Percentiles rank a stretch among this genome's conserved stretches.
phyloP scores from a whole-genome alignment of 2,797 vertebrate genomes.

The Pampus argenteus region DNA sequence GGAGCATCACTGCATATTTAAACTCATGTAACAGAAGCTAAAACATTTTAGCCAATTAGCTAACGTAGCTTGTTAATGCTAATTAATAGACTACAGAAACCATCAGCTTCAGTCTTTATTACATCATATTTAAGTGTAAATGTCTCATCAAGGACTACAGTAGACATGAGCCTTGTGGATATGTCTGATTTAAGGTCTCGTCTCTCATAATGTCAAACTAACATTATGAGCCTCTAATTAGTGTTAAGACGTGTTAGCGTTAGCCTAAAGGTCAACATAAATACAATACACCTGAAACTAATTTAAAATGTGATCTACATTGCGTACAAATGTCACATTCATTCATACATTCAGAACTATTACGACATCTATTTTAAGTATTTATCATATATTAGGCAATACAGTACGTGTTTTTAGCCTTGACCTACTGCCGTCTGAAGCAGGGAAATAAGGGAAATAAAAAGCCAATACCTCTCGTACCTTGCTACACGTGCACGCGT shows the following conservation, averaged over 20 bases:
- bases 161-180: no score
- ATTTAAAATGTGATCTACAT: background rate
- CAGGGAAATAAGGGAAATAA: constrained; percentile 9
- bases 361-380: background rate
- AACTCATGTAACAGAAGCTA: background rate
- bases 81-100: no score
- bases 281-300: background rate
- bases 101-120: no score
- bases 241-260: no score
- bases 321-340: background rate
- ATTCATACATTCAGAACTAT: background rate
- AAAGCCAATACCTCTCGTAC: constrained; percentile 24
- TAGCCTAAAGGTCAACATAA: background rate
- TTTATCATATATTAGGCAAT: no score
- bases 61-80: no score
- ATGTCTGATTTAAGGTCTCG: no score
- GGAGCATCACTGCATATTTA: no score
- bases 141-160: no score
- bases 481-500: constrained; percentile 8
- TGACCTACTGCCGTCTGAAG: constrained; percentile 30
- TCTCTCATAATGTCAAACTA: no score
- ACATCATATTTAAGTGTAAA: no score
- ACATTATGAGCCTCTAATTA: no score
- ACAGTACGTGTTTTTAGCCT: constrained; percentile 8
- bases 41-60: background rate